phyloP scores from a whole-genome alignment of 1,140 invertebrate species.

The Onthophagus taurus region DNA sequence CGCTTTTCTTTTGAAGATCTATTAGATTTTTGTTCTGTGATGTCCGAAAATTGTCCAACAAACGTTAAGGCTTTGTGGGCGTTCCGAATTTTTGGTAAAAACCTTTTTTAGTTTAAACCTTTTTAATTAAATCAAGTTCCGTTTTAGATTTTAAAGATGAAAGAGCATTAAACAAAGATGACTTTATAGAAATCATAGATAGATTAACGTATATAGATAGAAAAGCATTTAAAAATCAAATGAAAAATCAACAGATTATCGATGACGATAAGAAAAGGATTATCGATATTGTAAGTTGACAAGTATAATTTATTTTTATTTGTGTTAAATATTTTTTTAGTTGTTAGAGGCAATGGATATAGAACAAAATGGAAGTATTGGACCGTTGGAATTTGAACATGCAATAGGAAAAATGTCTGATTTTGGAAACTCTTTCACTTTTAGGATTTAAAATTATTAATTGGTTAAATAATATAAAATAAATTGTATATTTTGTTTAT shows the following conservation, averaged over 20 bases:
- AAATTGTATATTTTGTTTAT: no score
- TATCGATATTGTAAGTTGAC: conserved; percentile 6
- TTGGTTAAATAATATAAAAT: neutral
- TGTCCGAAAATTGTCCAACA: conserved; percentile 56
- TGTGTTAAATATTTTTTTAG: no score
- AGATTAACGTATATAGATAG: conserved; percentile 36
- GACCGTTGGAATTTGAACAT: conserved; percentile 45
- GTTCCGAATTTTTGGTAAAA: conserved; percentile 65
- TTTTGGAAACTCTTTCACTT: conserved; percentile 47
- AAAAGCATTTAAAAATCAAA: neutral
- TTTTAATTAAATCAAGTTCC: conserved; percentile 20
- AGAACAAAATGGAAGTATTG: conserved; percentile 42
- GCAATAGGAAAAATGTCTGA: conserved; percentile 48
- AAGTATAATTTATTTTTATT: no score
- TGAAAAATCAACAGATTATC: conserved; percentile 6
- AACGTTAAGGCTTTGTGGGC: conserved; percentile 64
- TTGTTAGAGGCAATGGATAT: conserved; percentile 48
- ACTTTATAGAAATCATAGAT: conserved; percentile 45
- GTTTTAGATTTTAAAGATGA: conserved; percentile 51
- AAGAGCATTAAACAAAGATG: conserved; percentile 44
- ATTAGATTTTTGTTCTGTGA: conserved; percentile 63
- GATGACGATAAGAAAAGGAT: conserved; percentile 7
- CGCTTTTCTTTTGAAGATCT: conserved; percentile 65
- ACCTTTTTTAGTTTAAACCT: conserved; percentile 32
- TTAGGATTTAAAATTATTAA: conserved; percentile 34